Evolutionary conservation across 1,140 invertebrate genomes (phyloP).

Genomic region (Reticulitermes speratus): DNA sequence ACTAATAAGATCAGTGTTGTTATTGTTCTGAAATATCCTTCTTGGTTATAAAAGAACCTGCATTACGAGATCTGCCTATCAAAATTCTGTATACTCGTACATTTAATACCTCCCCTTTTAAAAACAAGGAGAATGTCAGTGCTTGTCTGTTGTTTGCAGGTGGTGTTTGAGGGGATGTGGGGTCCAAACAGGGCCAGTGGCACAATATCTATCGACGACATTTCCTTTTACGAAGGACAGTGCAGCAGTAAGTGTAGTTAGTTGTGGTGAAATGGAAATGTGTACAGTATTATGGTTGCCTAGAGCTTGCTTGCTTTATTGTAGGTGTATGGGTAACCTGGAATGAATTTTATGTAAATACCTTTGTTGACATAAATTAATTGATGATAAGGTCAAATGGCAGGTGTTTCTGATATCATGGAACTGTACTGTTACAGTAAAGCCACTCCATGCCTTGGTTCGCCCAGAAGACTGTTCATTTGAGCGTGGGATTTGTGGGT

Average conservation of each 20-base stretch:
- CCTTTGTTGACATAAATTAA: too few species aligned
- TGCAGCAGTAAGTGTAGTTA: constrained; percentile 45
- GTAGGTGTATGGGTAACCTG: neutral
- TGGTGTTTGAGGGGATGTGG: constrained; percentile 48
- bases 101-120: too few species aligned
- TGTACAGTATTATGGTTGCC: neutral
- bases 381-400: too few species aligned
- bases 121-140: too few species aligned
- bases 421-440: constrained; percentile 39
- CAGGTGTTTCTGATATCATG: too few species aligned
- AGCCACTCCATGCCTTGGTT: constrained; percentile 45
- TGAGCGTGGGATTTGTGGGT: constrained; percentile 61
- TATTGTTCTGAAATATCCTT: too few species aligned
- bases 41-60: too few species aligned
- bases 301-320: neutral
- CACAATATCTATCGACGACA: constrained; percentile 54
- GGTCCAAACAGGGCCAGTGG: constrained; percentile 49
- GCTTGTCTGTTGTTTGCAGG: constrained; percentile 32
- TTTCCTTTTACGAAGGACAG: constrained; percentile 47
- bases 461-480: constrained; percentile 51
- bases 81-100: too few species aligned
- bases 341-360: too few species aligned
- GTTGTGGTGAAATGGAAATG: neutral
- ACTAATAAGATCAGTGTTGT: too few species aligned
- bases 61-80: too few species aligned